phyloP scores from a whole-genome alignment of 30 jellyfish, hydroid and myxozoan genomes.

The Morbakka virulenta region DNA sequence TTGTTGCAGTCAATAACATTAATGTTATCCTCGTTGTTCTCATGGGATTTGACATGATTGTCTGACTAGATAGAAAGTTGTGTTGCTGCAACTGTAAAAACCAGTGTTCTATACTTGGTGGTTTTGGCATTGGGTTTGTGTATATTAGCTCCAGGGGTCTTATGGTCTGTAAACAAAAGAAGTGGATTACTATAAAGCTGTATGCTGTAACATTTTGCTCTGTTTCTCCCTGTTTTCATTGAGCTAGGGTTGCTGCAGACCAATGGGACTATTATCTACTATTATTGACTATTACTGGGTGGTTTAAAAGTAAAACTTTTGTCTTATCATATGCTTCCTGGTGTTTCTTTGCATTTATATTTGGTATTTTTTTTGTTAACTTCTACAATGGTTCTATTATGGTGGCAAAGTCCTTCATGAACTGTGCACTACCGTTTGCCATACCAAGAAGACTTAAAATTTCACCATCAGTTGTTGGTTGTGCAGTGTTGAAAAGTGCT shows the following conservation, averaged over 20 bases:
- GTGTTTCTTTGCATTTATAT: background rate
- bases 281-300: background rate
- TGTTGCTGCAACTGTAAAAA: too few relatives aligned
- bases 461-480: conserved; percentile 23
- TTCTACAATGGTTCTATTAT: conserved; percentile 32
- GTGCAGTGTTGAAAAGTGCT: conserved; percentile 21
- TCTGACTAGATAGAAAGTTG: too few relatives aligned
- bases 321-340: background rate
- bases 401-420: conserved; percentile 46
- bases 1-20: too few relatives aligned
- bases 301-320: too few relatives aligned
- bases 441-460: conserved; percentile 46
- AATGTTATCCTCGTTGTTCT: too few relatives aligned
- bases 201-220: too few relatives aligned
- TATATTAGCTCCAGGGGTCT: too few relatives aligned
- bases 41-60: too few relatives aligned
- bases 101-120: too few relatives aligned
- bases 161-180: background rate
- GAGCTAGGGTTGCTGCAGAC: background rate
- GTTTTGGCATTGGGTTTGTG: too few relatives aligned
- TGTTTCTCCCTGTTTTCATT: background rate
- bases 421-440: conserved; percentile 34
- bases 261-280: background rate
- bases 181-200: background rate
- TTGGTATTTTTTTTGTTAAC: conserved; percentile 13